Evolutionary conservation across 2,888 invertebrate species (phyloP).

Genomic region (Ophion slaviceki): DNA sequence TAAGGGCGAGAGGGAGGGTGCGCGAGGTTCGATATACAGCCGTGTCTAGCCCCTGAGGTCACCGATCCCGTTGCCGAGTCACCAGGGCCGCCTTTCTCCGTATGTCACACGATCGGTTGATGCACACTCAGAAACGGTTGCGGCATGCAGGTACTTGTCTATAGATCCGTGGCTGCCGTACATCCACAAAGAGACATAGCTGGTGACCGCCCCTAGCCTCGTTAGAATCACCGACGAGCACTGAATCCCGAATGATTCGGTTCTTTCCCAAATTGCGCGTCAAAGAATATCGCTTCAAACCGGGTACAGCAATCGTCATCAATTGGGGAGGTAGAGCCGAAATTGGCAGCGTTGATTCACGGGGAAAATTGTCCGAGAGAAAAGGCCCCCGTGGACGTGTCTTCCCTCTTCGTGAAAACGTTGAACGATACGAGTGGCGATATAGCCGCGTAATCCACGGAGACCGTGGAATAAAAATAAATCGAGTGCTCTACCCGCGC

Average conservation of each 20-base stretch:
- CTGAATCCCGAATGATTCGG: not conserved
- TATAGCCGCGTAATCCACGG: slow-evolving; percentile 3
- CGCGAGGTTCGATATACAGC: slow-evolving; percentile 28
- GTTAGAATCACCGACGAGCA: slow-evolving; percentile 29
- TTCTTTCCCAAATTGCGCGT: not conserved
- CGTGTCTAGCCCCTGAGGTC: slow-evolving; percentile 53
- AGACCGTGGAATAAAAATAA: slow-evolving; percentile 45
- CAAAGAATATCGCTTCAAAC: slow-evolving; percentile 18
- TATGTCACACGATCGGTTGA: slow-evolving; percentile 50
- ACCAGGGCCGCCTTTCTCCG: not conserved
- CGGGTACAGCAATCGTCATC: slow-evolving; percentile 3
- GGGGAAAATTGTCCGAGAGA: not conserved
- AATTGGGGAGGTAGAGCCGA: not conserved
- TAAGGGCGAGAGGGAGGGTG: slow-evolving; percentile 50
- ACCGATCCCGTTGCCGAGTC: slow-evolving; percentile 36
- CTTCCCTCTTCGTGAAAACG: too few relatives aligned
- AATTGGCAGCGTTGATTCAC: not conserved
- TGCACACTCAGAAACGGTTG: slow-evolving; percentile 27
- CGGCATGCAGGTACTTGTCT: not conserved
- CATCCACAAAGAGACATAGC: slow-evolving; percentile 37
- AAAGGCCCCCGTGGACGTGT: not conserved
- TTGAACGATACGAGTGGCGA: not conserved
- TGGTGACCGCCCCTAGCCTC: slow-evolving; percentile 34
- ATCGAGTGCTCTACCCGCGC: slow-evolving; percentile 9
- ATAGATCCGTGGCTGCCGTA: slow-evolving; percentile 28